These are phyloP conservation scores for Myopa tessellatipennis DNA, from an alignment of 2,888 invertebrate species.

Conservation along the genomic window DNA sequence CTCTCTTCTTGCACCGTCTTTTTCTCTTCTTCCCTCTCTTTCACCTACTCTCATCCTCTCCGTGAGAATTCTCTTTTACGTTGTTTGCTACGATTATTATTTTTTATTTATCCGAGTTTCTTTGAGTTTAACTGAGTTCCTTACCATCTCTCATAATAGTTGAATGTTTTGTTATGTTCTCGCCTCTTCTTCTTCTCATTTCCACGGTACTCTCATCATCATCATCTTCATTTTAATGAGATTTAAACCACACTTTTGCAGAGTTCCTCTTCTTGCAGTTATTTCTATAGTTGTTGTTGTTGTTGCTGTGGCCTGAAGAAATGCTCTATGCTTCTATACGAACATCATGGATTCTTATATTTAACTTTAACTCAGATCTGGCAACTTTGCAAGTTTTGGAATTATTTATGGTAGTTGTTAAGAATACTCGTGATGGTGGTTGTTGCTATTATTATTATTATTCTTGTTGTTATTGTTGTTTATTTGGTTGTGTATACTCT, in stretches of 20 bases:
- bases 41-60: not conserved
- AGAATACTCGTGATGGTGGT: too few species aligned
- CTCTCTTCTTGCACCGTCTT: not conserved
- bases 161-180: not conserved
- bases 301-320: not conserved
- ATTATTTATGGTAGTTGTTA: too few species aligned
- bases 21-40: not conserved
- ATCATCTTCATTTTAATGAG: too few species aligned
- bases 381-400: too few species aligned
- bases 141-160: slow-evolving; percentile 1
- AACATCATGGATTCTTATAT: too few species aligned
- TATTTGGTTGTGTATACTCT: not conserved
- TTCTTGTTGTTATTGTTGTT: not conserved
- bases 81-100: not conserved
- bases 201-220: not conserved
- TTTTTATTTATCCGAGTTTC: not conserved
- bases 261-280: not conserved
- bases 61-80: not conserved
- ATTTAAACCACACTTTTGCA: not conserved
- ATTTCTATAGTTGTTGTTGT: not conserved
- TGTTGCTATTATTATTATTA: not conserved
- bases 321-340: not conserved
- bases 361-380: too few species aligned
- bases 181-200: not conserved
- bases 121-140: not conserved